Percentiles rank a stretch among this genome's conserved stretches.
Evolutionary conservation across 1,140 invertebrate genomes (phyloP).

Genomic region (Calephelis virginiensis): DNA sequence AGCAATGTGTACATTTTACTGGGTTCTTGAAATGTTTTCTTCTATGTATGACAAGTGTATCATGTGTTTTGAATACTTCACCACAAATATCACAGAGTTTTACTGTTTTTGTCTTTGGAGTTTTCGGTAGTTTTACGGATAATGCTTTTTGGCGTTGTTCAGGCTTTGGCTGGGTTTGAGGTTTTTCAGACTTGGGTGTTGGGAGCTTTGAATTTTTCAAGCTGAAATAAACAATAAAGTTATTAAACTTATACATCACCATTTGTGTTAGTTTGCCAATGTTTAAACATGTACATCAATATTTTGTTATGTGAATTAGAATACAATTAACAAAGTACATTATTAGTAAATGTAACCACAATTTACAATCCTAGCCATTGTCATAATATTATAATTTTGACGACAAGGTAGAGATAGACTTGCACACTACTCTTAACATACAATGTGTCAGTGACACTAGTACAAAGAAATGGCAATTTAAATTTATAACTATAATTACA

Average conservation of each 20-base stretch:
- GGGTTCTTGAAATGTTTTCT: conserved; percentile 48
- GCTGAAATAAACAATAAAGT: conserved; percentile 32
- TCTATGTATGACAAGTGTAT: conserved; percentile 50
- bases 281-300: too few species aligned
- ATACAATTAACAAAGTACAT: too few species aligned
- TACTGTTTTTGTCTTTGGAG: conserved; percentile 33
- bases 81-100: conserved; percentile 66
- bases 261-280: too few species aligned
- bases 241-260: neutral
- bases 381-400: too few species aligned
- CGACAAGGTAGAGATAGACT: too few species aligned
- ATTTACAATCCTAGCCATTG: too few species aligned
- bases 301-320: too few species aligned
- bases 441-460: too few species aligned
- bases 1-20: conserved; percentile 56
- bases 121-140: conserved; percentile 42
- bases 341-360: too few species aligned
- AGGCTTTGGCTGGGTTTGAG: conserved; percentile 19
- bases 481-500: too few species aligned
- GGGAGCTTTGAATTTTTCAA: conserved; percentile 28
- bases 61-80: conserved; percentile 48
- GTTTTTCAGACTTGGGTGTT: conserved; percentile 9
- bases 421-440: too few species aligned
- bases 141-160: conserved; percentile 32
- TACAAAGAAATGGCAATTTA: too few species aligned